A percentile compares a stretch with the other conserved stretches of the same genome.
phyloP scores from a whole-genome alignment of 2,888 invertebrate genomes.

The Helicoverpa assulta region DNA sequence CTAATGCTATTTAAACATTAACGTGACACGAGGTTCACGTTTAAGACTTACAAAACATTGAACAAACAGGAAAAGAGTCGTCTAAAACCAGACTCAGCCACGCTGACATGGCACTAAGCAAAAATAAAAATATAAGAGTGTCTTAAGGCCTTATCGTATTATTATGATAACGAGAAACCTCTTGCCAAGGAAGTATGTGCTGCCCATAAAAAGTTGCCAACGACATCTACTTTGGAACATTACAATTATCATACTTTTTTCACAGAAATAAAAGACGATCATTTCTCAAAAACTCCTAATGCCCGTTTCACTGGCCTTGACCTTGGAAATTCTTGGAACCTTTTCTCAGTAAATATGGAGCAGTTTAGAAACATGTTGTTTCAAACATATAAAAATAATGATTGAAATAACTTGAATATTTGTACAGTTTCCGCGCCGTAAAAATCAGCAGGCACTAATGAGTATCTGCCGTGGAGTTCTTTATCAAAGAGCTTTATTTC shows the following conservation, averaged over 20 bases:
- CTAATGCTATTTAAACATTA: not conserved
- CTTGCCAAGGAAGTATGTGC: slow-evolving; percentile 48
- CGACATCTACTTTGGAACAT: slow-evolving; percentile 43
- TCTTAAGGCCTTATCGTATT: slow-evolving; percentile 59
- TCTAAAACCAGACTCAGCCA: slow-evolving; percentile 51
- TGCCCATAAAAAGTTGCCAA: slow-evolving; percentile 56
- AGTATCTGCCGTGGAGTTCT: too few species aligned
- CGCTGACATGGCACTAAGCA: slow-evolving; percentile 53
- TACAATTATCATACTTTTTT: slow-evolving; percentile 52
- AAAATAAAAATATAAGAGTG: slow-evolving; percentile 58
- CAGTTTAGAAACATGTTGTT: too few species aligned
- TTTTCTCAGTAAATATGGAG: not conserved
- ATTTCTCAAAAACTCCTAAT: not conserved
- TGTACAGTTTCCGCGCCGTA: too few species aligned
- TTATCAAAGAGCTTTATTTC: too few species aligned
- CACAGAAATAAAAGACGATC: slow-evolving; percentile 10
- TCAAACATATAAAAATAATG: too few species aligned
- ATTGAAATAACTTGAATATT: too few species aligned
- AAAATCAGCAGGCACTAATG: too few species aligned
- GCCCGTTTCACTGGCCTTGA: slow-evolving; percentile 13
- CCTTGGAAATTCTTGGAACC: slow-evolving; percentile 22
- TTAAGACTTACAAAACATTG: slow-evolving; percentile 31
- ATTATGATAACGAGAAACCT: slow-evolving; percentile 63
- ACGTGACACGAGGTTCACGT: slow-evolving; percentile 1
- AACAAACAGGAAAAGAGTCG: slow-evolving; percentile 56